A percentile compares a stretch with the other conserved stretches of the same genome.
These are phyloP conservation scores for Bombyx mandarina DNA, from an alignment of 1,140 invertebrate species.

Conservation along the genomic window DNA sequence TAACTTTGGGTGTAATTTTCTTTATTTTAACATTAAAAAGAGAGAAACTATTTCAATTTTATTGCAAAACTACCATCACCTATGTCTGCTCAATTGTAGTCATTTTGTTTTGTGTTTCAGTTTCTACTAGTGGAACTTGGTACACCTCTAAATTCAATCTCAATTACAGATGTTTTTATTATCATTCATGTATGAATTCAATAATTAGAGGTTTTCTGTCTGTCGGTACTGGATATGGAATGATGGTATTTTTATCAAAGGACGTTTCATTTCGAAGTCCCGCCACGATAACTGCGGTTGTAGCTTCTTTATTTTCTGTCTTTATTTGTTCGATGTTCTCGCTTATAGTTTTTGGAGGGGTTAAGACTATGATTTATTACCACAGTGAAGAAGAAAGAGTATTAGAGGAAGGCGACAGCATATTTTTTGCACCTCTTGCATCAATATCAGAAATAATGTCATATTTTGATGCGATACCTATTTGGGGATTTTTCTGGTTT, in stretches of 20 bases:
- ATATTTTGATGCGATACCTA: slow-evolving; percentile 34
- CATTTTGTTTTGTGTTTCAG: slow-evolving; percentile 39
- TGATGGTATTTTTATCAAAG: slow-evolving; percentile 39
- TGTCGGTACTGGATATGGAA: slow-evolving; percentile 42
- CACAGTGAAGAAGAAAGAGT: slow-evolving; percentile 50
- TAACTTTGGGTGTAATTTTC: slow-evolving; percentile 18
- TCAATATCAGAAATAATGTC: slow-evolving; percentile 43
- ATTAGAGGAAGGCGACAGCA: slow-evolving; percentile 34
- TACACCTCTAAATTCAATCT: slow-evolving; percentile 33
- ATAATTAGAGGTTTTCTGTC: slow-evolving; percentile 32
- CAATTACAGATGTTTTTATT: slow-evolving; percentile 30
- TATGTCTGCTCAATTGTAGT: slow-evolving; percentile 38
- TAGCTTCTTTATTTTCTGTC: slow-evolving; percentile 30
- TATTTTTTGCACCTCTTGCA: slow-evolving; percentile 42
- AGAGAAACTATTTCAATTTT: slow-evolving; percentile 34
- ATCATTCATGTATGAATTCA: slow-evolving; percentile 12
- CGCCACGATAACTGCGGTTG: slow-evolving; percentile 46
- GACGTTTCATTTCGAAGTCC: slow-evolving; percentile 49
- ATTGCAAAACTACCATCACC: slow-evolving; percentile 24
- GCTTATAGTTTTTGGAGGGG: slow-evolving; percentile 43
- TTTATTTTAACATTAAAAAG: slow-evolving; percentile 42
- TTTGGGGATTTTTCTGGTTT: slow-evolving; percentile 55
- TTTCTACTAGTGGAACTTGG: slow-evolving; percentile 49
- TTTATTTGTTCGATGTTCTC: slow-evolving; percentile 33
- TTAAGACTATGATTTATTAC: slow-evolving; percentile 52